Base-by-base conservation (phyloP, 1,140 invertebrate species). In the Apis florea region DNA sequence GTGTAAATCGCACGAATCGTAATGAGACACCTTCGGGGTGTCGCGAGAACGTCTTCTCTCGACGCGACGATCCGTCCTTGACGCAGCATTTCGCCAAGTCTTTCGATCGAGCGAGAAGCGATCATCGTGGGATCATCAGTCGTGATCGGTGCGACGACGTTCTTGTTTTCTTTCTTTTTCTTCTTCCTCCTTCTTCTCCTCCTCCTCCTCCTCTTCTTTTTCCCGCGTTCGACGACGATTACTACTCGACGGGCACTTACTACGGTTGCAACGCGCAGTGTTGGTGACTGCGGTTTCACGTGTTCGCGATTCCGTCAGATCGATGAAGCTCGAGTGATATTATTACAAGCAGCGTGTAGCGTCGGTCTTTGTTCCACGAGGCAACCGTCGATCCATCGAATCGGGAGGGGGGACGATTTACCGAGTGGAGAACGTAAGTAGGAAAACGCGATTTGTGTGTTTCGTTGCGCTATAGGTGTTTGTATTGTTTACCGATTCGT, bases 321-420 rank as follows among this genome's bases (percentile, higher is more conserved):
- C 78, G 69, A 73, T 79, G 68, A 79, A 47, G 49, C 12, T 9
- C 56, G 58, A 73, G 69, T 56, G 78, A 74, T 66, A 80, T 73
- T 56, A 26, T 40, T 40, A 40, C 31, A 40, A 56, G 13, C 24
- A 21, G n/a, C 12, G 12, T n/a, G 15, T 54, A 54, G 40, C n/a
- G 19, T 9, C 17, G n/a, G 63, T 26, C 31, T 54, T 73, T 47
- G 58, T 64, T 31, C 15, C 15, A 19, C 49, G 61, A 80, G 49
- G 40, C 61, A 40, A 67, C 51, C n/a, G 61, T 26, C 12, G 24
- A 75, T 75, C 61, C 24, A 66, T 67, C 51, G 69, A 72, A 47
- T n/a, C 49, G 21, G 1, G 13, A 4, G 40, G 26, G 13, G 51
- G 61, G 19, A 64, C 31, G 31, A 61, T 47, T 67, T 51, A 31